Evolutionary conservation across 2,888 invertebrate species (phyloP), one percentile per base, ranked within the genome.

Genomic region (Agrilus mali): DNA sequence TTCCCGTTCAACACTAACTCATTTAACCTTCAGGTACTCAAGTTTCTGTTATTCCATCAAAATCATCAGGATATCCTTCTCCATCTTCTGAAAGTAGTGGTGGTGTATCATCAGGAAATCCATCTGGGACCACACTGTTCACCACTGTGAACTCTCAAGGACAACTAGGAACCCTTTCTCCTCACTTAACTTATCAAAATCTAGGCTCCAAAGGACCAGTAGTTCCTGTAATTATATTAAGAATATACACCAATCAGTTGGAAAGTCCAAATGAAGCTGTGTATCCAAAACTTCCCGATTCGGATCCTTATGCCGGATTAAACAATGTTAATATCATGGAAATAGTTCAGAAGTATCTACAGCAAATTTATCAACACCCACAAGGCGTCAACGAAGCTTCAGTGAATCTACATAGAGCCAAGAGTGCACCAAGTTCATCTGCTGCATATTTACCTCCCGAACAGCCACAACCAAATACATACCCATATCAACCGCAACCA

Each of bases 141-240:
- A 59, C 65, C 7, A 62, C 62, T 4, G 46, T 63, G 6, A 59
- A 58, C 43, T 54, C 60, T 38, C 55, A 60, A 33, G 65, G 65
- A 1, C 73, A 75, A 54, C 66, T 67, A 36, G 70, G 72, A 36
- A 72, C 71, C 2, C 53, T 75, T 37, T 71, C 70, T 5, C 64
- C 68, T 33, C 68, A 73, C 48, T 63, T 72, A 50, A 67, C 74
- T 20, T 63, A 61, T n/a, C 57, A 61, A 33, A 67, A 66, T 33
- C 65, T 64, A 12, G 55, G 63, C 8, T 65, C 49, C 33, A 50
- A 53, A 7, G 47, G 68, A 53, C 27, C 27, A 27, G 70, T 73
- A 2, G 72, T 77, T 5, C 77, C 77, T 6, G 76, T 77, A 12
- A 63, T 77, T 47, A 72, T 77, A 15, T 54, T 77, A 33, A 68